Evolutionary conservation across 2,888 invertebrate species (phyloP), one percentile per base, ranked within the genome.

Genomic region (Prionchulus punctatus): DNA sequence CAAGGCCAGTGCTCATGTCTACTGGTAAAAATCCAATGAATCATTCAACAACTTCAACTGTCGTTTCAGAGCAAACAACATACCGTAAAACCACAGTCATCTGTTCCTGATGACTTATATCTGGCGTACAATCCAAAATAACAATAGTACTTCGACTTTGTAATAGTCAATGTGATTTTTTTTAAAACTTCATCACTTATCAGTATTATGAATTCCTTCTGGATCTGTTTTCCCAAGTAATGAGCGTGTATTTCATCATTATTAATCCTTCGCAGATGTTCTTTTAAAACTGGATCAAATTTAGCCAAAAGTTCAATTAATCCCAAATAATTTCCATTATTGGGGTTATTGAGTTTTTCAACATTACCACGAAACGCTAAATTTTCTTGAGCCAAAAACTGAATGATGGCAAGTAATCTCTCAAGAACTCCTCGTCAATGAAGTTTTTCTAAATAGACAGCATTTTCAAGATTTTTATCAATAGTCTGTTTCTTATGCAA

Each of bases 11-110:
- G 7, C 45, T 54, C 3, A 3, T 12, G 2, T 23, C 30, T 12
- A 54, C 12, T 2, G 7, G 21, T n/a, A 48, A 2, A 54, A 54
- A 54, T 3, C 54, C 54, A 43, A 47, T 15, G 27, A 54, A 54
- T n/a, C 27, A n/a, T 54, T 54, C 43, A 4, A 4, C 23, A 3
- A 53, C 12, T 53, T 42, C 26, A 28, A 25, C n/a, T 3, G 45
- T 3, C 18, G 23, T 27, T 2, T 45, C 45, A n/a, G 7, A 12
- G 18, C 7, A 12, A 12, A 7, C 54, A 28, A 54, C 45, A 25
- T 54, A 54, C 12, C 54, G 54, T 7, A 54, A 15, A 12, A 36
- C 30, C 2, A 54, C 27, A 7, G 31, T 27, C 12, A 54, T 25
- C 4, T 21, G 23, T 28, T 43, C 54, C n/a, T 47, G n/a, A n/a